Evolutionary conservation across 2,888 invertebrate genomes (phyloP), one percentile per base, ranked within the genome.

Genomic region (Drosophila nr. medialis): DNA sequence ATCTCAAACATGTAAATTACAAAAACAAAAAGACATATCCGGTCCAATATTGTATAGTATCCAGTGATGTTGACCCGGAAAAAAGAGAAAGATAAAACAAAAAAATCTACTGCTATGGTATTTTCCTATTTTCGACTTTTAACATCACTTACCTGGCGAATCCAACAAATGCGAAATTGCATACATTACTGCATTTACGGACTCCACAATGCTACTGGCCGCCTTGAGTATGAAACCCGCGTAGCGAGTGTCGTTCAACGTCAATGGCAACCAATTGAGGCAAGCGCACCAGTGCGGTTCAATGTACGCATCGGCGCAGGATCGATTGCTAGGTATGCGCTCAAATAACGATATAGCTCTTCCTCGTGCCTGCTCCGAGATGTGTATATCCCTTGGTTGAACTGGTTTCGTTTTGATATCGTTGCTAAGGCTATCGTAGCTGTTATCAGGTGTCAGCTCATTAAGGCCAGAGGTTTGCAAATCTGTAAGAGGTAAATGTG

Each of bases 211-310:
- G 15, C 95, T 94, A 2, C 94, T 88, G 0, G 95, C 96, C 0
- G 96, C 94, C 32, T 93, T 93, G 0, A 93, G 69, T 10, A 90
- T 74, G 3, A 87, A 81, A 11, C 83, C 79, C 21, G 65, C 70
- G 27, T 82, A 80, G 5, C 78, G 75, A 4, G 88, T 90, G 36
- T 93, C 91, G 1, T 95, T 92, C 0, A 97, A 93, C 29, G 77
- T 73, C 21, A 90, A 40, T 59, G 94, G 94, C 74, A 94, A 93
- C 98, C 98, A 99, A n/a, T 95, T 94, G 1, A 98, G 94, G 91
- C 99, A 99, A 0, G 98, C 96, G 91, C 99, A 99, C 99, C 99
- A 99, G 92, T 99, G 99, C 0, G 98, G 96, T 91, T 98, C 98
- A 68, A 99, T 96, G 63, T 96, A 97, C 0, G 99, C 99, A 91